Conservation (phyloP, 2,888 invertebrate species). For the Mycogona germanica region DNA sequence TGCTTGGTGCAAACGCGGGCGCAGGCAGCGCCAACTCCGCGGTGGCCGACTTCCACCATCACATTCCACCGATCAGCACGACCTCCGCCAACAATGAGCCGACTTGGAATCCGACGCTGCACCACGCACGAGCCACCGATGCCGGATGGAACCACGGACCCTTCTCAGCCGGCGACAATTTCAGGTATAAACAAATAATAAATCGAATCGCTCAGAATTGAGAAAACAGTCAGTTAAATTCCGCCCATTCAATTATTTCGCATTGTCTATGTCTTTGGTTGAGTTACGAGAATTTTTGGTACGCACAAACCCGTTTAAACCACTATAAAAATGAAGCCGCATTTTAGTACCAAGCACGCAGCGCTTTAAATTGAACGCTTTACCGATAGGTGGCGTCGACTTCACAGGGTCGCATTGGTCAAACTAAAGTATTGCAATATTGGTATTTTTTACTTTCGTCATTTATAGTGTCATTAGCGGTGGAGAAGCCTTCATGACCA, state of each 20-base stretch:
- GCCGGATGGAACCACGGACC: constrained; percentile 16
- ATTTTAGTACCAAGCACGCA: too few species aligned
- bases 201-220: not conserved
- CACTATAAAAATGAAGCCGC: too few species aligned
- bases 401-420: too few species aligned
- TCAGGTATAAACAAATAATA: too few species aligned
- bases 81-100: constrained; percentile 2
- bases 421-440: too few species aligned
- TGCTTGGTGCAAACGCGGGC: constrained; percentile 14
- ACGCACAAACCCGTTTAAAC: too few species aligned
- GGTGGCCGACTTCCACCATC: constrained; percentile 14
- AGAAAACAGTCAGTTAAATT: too few species aligned
- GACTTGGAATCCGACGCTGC: constrained; percentile 17
- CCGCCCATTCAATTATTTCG: not conserved
- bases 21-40: not conserved
- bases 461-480: constrained; percentile 16
- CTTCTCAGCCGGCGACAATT: constrained; percentile 14
- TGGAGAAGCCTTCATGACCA: constrained; percentile 17
- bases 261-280: not conserved
- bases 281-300: too few species aligned
- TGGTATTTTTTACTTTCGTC: constrained; percentile 2
- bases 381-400: too few species aligned
- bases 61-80: constrained; percentile 17
- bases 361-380: too few species aligned
- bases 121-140: constrained; percentile 11